These are phyloP conservation scores for Aeoliscus strigatus DNA, from an alignment of 2,797 vertebrate genomes.

Conservation along the genomic window DNA sequence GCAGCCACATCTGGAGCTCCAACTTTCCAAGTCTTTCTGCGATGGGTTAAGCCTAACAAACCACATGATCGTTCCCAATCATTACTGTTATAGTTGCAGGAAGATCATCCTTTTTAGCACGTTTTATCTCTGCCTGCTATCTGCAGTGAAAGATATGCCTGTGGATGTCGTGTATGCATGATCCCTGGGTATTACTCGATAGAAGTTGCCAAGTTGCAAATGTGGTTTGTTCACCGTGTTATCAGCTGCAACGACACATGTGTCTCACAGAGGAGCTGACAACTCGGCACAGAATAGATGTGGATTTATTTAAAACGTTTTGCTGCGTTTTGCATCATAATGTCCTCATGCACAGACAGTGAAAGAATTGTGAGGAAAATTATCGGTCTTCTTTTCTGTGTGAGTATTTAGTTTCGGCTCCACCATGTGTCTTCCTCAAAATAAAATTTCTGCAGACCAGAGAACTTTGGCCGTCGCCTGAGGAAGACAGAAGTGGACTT, in stretches of 20 bases:
- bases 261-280: constrained; percentile 34
- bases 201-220: constrained; percentile 34
- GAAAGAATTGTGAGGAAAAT: no score
- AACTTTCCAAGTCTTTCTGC: constrained; percentile 1
- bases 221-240: constrained; percentile 43
- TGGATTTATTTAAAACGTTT: constrained; percentile 11
- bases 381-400: not conserved
- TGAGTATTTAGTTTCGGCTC: constrained; percentile 4
- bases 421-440: constrained; percentile 8
- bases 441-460: constrained; percentile 15
- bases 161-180: constrained; percentile 2
- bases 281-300: constrained; percentile 10
- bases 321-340: not conserved
- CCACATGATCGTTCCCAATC: constrained; percentile 44
- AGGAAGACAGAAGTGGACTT: no score
- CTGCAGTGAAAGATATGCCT: constrained; percentile 5
- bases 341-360: no score
- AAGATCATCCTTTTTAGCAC: constrained; percentile 38
- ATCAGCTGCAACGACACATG: constrained; percentile 44
- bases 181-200: no score
- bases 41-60: constrained; percentile 30
- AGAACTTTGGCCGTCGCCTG: not conserved
- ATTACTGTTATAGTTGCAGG: constrained; percentile 45
- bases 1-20: constrained; percentile 65
- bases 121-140: constrained; percentile 19